These are phyloP conservation scores for Melospiza melodia DNA, from an alignment of 2,113 vertebrate species.

Conservation along the genomic window DNA sequence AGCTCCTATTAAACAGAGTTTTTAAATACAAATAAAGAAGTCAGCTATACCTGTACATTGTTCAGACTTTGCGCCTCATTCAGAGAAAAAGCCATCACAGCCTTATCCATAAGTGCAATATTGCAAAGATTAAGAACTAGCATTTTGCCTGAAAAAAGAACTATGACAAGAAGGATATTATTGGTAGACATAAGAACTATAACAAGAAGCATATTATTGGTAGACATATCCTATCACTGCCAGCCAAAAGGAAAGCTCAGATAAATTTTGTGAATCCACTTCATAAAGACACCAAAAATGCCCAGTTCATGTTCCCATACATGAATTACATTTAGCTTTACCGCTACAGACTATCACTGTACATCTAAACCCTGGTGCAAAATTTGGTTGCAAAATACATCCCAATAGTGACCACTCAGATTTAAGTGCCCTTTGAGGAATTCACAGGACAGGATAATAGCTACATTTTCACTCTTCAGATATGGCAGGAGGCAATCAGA, in stretches of 20 bases:
- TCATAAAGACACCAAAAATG: conserved; percentile 47
- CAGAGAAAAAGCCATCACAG: background rate
- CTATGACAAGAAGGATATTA: background rate
- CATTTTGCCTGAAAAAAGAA: background rate
- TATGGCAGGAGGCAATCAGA: conserved; percentile 44
- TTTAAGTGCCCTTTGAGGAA: conserved; percentile 66
- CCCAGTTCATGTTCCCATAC: conserved; percentile 9
- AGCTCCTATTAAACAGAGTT: conserved; percentile 14
- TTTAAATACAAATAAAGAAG: conserved; percentile 49
- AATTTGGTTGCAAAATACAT: conserved; percentile 64
- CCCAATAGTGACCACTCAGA: conserved; percentile 60
- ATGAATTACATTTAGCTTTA: conserved; percentile 57
- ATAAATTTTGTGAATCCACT: conserved; percentile 54
- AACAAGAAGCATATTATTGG: conserved; percentile 10
- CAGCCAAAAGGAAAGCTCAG: conserved; percentile 25
- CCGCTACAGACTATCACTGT: conserved; percentile 10
- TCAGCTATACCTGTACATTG: background rate
- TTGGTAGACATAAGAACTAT: conserved; percentile 12
- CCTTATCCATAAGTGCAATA: background rate
- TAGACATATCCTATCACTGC: background rate
- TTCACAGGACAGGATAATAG: conserved; percentile 49
- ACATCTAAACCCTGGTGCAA: conserved; percentile 36
- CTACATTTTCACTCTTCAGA: background rate
- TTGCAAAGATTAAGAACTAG: background rate
- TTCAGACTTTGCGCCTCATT: background rate